Base-by-base conservation (phyloP, 2,888 invertebrate genomes). In the Drosophila koepferae region DNA sequence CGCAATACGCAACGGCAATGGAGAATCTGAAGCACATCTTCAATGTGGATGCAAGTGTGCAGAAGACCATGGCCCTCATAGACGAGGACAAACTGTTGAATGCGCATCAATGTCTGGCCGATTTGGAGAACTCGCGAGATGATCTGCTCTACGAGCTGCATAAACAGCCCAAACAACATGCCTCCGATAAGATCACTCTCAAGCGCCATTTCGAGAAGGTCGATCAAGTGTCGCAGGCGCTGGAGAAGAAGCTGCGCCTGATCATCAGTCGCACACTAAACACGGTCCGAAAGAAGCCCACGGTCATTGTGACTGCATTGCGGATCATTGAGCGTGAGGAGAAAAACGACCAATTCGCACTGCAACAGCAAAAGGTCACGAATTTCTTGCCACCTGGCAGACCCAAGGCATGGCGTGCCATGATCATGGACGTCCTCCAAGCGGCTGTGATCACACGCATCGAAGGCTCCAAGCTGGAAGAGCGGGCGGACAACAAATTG, bases 1-100 rank as follows among this genome's bases (percentile, higher is more conserved):
- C 99, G 0, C 99, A 99, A 92, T 98, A 99, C 93, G 98, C 98
- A 2, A 99, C 99, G 1, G 99, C 99, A 0, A 98, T 98, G 95
- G 99, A 99, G 91, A 99, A 99, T 92, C 94, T 99, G 36, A 99
- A 99, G 92, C 99, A 99, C 91, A 99, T 99, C 76, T 99, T 99
- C 90, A 99, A 98, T 51, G 98, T 99, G 1, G 99, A 98, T 12
- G 98, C 98, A 89, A 98, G 98, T 93, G 98, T 99, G 0, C 96
- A 97, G 63, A 98, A 98, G 93, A 98, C 99, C 0, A 97, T 98
- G 91, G 96, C 97, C 63, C 96, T 98, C 94, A 99, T 99, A 70
- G 97, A 96, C 77, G 99, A 99, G 84, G 99, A 98, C 53, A 99
- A 99, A 92, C 94, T 99, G 9, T 93, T 99, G 2, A 97, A 98